These are phyloP conservation scores for Galeruca laticollis DNA, from an alignment of 2,888 invertebrate species.

Conservation along the genomic window DNA sequence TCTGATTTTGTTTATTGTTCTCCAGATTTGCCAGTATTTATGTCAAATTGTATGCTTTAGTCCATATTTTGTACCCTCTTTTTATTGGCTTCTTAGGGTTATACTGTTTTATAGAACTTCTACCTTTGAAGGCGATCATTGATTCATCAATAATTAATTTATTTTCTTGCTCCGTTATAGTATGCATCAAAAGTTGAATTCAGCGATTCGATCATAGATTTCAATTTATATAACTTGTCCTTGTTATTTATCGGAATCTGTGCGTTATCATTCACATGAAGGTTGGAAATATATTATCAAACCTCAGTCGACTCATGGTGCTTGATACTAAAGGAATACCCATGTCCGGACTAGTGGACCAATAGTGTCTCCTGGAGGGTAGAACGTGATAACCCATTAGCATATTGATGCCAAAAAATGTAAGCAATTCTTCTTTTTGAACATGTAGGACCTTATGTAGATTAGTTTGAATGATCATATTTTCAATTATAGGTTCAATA, in stretches of 20 bases:
- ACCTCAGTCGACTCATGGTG: constrained; percentile 23
- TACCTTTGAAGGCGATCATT: constrained; percentile 31
- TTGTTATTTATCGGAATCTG: constrained; percentile 24
- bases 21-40: constrained; percentile 48
- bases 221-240: constrained; percentile 31
- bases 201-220: constrained; percentile 16
- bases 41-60: constrained; percentile 42
- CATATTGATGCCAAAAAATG: constrained; percentile 16
- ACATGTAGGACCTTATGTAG: constrained; percentile 9
- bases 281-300: constrained; percentile 24
- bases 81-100: no score
- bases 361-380: constrained; percentile 8
- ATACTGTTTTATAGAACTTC: constrained; percentile 21
- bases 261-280: constrained; percentile 30
- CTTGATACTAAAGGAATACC: constrained; percentile 16
- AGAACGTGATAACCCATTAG: constrained; percentile 19
- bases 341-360: constrained; percentile 10
- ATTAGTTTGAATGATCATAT: no score
- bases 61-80: constrained; percentile 26
- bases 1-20: constrained; percentile 14
- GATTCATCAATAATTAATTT: constrained; percentile 29
- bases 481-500: no score
- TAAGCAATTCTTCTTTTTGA: constrained; percentile 10
- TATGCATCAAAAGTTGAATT: constrained; percentile 24
- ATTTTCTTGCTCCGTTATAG: constrained; percentile 17